Evolutionary conservation across 2,113 vertebrate species (phyloP).

Genomic region (Strix aluco): DNA sequence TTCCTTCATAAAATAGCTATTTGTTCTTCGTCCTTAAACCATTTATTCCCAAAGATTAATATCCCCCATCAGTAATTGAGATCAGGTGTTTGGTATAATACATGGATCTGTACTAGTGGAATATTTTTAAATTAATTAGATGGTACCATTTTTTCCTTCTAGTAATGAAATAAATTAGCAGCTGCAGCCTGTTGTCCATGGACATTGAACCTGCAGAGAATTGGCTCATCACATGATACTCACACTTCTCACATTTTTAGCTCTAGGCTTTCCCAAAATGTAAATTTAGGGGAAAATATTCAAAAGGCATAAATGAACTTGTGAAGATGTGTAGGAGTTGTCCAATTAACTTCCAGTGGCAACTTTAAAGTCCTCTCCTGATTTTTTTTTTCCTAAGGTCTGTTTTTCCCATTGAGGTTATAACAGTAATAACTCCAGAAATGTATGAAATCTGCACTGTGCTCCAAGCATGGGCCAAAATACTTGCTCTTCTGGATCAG

Average conservation of each 20-base stretch:
- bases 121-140: neutral
- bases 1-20: neutral
- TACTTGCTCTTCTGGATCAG: neutral
- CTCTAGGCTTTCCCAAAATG: neutral
- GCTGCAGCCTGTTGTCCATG: neutral
- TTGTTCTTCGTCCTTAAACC: neutral
- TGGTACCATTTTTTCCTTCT: neutral
- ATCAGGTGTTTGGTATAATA: neutral
- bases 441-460: neutral
- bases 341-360: neutral
- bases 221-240: fast-evolving
- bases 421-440: neutral
- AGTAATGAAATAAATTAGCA: neutral
- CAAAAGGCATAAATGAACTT: neutral
- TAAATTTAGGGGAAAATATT: neutral
- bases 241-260: neutral
- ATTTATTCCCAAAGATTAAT: neutral
- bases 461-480: neutral
- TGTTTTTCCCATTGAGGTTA: neutral
- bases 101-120: neutral
- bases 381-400: neutral
- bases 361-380: neutral
- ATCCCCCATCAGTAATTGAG: neutral
- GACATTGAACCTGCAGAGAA: neutral
- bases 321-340: neutral